These are phyloP conservation scores for Dinomys branickii DNA, from an alignment of 2,113 vertebrate species.

Conservation along the genomic window DNA sequence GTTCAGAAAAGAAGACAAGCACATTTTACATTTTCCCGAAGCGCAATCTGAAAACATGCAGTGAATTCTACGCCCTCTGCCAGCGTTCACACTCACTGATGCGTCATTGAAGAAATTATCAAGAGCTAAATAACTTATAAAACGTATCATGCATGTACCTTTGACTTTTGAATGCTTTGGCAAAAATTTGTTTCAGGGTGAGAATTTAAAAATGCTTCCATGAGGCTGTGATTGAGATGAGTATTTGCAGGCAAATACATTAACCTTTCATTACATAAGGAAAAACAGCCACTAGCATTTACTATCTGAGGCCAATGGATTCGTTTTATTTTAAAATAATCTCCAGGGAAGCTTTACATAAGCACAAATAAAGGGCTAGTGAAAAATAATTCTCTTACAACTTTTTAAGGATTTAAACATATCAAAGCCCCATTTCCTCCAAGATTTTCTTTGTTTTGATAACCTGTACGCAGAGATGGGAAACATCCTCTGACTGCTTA, in stretches of 20 bases:
- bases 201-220: constrained; percentile 1
- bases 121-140: constrained; percentile 28
- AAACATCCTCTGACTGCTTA: background rate
- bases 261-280: constrained; percentile 12
- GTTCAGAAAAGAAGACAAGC: constrained; percentile 78
- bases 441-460: constrained; percentile 34
- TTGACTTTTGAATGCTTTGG: background rate
- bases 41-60: background rate
- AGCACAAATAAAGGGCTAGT: background rate
- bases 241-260: constrained; percentile 19
- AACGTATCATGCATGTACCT: background rate
- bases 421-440: background rate
- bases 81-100: background rate
- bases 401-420: background rate
- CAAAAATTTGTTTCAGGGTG: background rate
- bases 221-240: background rate
- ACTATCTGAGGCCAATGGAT: background rate
- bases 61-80: constrained; percentile 24
- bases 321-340: background rate
- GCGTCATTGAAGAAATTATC: background rate
- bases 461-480: background rate
- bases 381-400: constrained; percentile 4
- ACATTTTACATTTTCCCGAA: constrained; percentile 66
- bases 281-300: background rate
- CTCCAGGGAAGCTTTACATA: constrained; percentile 4